These are phyloP conservation scores for Drosophila nigricruria DNA, from an alignment of 2,888 invertebrate genomes.

Conservation along the genomic window DNA sequence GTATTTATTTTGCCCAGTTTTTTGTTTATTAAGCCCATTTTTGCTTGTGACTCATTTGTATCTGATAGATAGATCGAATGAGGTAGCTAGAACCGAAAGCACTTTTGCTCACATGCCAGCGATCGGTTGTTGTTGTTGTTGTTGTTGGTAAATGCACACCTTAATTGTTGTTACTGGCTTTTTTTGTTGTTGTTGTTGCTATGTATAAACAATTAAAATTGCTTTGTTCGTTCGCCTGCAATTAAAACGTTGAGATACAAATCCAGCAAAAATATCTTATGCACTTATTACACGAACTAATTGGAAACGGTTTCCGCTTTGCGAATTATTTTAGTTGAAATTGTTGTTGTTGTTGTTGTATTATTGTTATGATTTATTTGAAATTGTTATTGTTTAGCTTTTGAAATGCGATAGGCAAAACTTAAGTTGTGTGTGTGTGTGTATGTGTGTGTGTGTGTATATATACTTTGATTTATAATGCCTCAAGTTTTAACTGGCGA, in stretches of 20 bases:
- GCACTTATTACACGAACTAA: constrained; percentile 58
- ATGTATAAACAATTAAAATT: constrained; percentile 58
- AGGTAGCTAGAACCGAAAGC: constrained; percentile 37
- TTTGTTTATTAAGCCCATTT: constrained; percentile 26
- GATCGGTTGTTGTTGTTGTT: constrained; percentile 44
- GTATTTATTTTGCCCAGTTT: not conserved
- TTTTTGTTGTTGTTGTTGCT: constrained; percentile 31
- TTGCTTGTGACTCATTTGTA: constrained; percentile 52
- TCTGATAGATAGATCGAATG: constrained; percentile 42
- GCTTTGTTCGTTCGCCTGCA: constrained; percentile 48
- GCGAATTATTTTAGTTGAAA: constrained; percentile 29
- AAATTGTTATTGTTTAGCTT: constrained; percentile 34
- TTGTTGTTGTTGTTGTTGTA: constrained; percentile 29
- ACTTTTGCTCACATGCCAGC: constrained; percentile 40
- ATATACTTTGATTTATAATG: constrained; percentile 62
- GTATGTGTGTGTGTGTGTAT: constrained; percentile 7
- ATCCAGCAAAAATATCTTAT: constrained; percentile 41
- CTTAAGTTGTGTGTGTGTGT: constrained; percentile 11
- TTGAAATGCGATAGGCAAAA: constrained; percentile 33
- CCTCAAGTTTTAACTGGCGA: constrained; percentile 52
- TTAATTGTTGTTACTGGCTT: constrained; percentile 39
- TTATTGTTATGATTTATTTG: constrained; percentile 45
- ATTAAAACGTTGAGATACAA: constrained; percentile 59
- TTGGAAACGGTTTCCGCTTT: constrained; percentile 56
- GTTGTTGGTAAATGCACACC: constrained; percentile 54